Evolutionary conservation across 2,888 invertebrate species (phyloP).

Genomic region (Agrilus biguttatus): DNA sequence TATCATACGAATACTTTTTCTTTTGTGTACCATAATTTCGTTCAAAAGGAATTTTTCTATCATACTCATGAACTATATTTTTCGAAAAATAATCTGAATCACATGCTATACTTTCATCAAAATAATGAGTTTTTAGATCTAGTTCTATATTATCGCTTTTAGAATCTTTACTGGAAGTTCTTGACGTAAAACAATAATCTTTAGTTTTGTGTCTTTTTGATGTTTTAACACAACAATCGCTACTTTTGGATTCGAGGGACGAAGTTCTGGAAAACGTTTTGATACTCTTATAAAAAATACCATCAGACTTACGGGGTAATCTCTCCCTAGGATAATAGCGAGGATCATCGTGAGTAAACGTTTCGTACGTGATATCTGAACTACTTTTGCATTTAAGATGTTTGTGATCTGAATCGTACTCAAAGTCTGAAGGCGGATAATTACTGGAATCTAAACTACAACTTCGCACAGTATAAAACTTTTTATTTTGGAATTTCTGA

Average conservation of each 20-base stretch:
- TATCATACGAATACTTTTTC: slow-evolving; percentile 9
- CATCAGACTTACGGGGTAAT: slow-evolving; percentile 56
- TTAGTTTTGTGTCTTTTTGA: slow-evolving; percentile 37
- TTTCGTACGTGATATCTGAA: slow-evolving; percentile 56
- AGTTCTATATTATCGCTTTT: slow-evolving; percentile 39
- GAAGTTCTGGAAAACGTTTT: slow-evolving; percentile 52
- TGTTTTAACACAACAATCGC: slow-evolving; percentile 50
- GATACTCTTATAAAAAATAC: slow-evolving; percentile 56
- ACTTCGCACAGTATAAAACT: slow-evolving; percentile 37
- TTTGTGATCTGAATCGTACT: slow-evolving; percentile 42
- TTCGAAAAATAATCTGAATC: slow-evolving; percentile 15
- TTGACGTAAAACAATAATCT: slow-evolving; percentile 34
- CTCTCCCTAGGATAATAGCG: slow-evolving; percentile 57
- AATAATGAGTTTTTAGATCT: slow-evolving; percentile 50
- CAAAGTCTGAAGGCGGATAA: slow-evolving; percentile 60
- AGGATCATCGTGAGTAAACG: slow-evolving; percentile 68
- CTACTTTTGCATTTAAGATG: slow-evolving; percentile 51
- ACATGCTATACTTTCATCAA: slow-evolving; percentile 32
- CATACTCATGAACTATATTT: slow-evolving; percentile 20
- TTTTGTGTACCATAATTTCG: slow-evolving; percentile 30
- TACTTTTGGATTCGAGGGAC: slow-evolving; percentile 55
- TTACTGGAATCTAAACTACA: slow-evolving; percentile 66
- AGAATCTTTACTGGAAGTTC: slow-evolving; percentile 55
- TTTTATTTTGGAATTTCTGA: slow-evolving; percentile 22
- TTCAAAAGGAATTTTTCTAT: slow-evolving; percentile 29